These are phyloP conservation scores for Sarcophaga bullata DNA, from an alignment of 1,140 invertebrate genomes.

Conservation along the genomic window DNA sequence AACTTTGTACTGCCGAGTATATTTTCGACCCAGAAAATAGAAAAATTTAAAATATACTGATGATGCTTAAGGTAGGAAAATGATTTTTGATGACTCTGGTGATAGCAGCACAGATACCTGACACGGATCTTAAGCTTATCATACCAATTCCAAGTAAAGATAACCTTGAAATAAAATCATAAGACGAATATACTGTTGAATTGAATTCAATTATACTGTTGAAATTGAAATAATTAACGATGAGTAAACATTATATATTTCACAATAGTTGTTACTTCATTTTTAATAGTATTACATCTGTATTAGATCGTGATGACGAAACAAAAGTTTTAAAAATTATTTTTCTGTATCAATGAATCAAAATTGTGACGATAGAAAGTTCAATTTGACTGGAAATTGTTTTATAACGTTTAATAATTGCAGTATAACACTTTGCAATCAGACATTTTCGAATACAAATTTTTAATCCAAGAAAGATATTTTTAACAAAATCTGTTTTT, in stretches of 20 bases:
- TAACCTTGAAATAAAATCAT: not conserved
- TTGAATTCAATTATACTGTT: not conserved
- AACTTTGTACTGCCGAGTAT: too few relatives aligned
- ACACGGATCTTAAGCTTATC: not conserved
- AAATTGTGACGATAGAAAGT: constrained; percentile 3
- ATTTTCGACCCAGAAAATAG: too few relatives aligned
- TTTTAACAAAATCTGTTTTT: not conserved
- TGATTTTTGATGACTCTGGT: too few relatives aligned
- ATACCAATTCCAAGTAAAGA: not conserved
- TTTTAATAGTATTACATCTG: not conserved
- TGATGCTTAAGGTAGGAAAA: too few relatives aligned
- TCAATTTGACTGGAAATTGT: not conserved
- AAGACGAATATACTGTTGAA: not conserved
- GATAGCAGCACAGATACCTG: not conserved
- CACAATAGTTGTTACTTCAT: not conserved
- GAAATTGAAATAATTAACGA: not conserved
- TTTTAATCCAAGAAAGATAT: not conserved
- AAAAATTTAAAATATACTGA: too few relatives aligned
- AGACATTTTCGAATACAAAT: not conserved
- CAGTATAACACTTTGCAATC: not conserved
- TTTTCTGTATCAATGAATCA: not conserved
- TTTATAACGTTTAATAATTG: not conserved
- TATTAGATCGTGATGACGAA: not conserved
- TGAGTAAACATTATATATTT: constrained; percentile 8
- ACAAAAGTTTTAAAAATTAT: not conserved